These are phyloP conservation scores for Takifugu flavidus DNA, from an alignment of 2,113 vertebrate genomes.

Conservation along the genomic window DNA sequence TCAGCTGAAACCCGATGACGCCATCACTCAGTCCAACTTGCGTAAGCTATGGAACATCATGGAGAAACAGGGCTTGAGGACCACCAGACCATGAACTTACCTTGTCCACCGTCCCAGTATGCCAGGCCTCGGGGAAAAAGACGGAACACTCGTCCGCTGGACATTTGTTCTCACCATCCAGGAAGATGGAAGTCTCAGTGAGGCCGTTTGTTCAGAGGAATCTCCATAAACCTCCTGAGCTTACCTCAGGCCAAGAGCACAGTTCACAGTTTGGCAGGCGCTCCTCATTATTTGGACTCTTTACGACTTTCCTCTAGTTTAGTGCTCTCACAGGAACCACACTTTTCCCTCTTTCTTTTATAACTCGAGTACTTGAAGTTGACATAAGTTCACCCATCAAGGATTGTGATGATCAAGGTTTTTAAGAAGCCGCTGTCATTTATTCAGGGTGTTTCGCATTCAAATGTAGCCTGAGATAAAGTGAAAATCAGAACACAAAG, in stretches of 20 bases:
- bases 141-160: conserved; percentile 5
- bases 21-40: conserved; percentile 97
- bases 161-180: conserved; percentile 15
- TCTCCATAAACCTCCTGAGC: conserved; percentile 40
- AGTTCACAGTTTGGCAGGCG: conserved; percentile 32
- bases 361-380: conserved; percentile 64
- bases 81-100: conserved; percentile 80
- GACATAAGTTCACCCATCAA: conserved; percentile 63
- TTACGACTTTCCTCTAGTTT: conserved; percentile 21
- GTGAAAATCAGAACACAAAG: background rate
- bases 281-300: conserved; percentile 38
- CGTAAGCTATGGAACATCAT: conserved; percentile 99
- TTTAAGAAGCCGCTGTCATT: conserved; percentile 12
- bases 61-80: conserved; percentile 97
- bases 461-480: conserved; percentile 4
- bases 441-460: no score
- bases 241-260: conserved; percentile 18
- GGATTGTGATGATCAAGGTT: conserved; percentile 39
- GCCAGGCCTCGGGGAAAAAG: conserved; percentile 22
- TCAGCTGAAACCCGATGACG: conserved; percentile 92
- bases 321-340: conserved; percentile 22
- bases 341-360: conserved; percentile 7
- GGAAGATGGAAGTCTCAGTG: conserved; percentile 30
- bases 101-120: conserved; percentile 26
- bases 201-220: conserved; percentile 46